Base-by-base conservation (phyloP, 35 echinoderm and acorn worm genomes). In the Chiridota heheva region DNA sequence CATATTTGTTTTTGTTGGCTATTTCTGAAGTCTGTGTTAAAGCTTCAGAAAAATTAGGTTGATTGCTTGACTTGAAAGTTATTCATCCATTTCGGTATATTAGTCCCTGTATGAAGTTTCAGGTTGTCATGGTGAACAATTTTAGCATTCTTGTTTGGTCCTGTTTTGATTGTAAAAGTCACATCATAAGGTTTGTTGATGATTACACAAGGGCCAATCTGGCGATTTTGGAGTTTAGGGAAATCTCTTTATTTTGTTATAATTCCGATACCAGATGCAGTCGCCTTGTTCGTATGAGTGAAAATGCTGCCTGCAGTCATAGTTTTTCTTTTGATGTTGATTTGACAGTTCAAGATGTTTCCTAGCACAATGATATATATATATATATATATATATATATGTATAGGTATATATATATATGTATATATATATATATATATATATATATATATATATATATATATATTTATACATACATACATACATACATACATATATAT, bases 211-310 rank as follows among this genome's bases (percentile, higher is more conserved):
- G 66, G 66, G n/a, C 66, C 18, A 36, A 33, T 36, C 66, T 24
- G 41, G 34, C 34, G 66, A 41, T 70, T 70, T 24, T 33, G 66
- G 4, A 70, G 66, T 51, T 74, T 84, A 7, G 65, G 67, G 29
- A 43, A 62, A 44, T 6, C 26, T 73, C 84, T 22, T 56, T 56
- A 27, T 64, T 79, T 27, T 41, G 18, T 27, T 29, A 15, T 15
- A 60, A 67, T 40, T 83, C 53, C n/a, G 45, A 53, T 39, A 84
- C 87, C 87, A 90, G 27, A 90, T 42, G 43, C 51, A 26, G 22
- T 90, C 55, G 17, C 87, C 80, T 27, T 10, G 1, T 16, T 75
- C 2, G 13, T 60, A 84, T 5, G 1, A 18, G 39, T 83, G 32
- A 8, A 22, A 38, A 17, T 42, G 35, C 42, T 39, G 40, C 36